A percentile compares a stretch with the other conserved stretches of the same genome.
phyloP scores from a whole-genome alignment of 2,797 vertebrate species.

The Alectoris magna region DNA sequence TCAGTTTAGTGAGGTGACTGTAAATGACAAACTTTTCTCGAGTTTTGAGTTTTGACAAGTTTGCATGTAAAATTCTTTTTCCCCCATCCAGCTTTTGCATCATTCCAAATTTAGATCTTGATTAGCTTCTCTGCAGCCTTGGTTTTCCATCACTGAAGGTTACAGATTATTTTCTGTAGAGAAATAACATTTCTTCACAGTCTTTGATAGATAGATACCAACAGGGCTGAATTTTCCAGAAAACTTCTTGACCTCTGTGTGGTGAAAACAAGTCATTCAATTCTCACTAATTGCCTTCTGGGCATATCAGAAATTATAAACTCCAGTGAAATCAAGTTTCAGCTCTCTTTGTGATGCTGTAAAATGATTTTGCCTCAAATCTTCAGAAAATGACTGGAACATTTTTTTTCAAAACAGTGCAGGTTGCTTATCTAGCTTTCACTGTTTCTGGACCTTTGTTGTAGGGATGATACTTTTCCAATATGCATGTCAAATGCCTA shows the following conservation, averaged over 20 bases:
- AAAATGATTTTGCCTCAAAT: not conserved
- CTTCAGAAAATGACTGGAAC: not conserved
- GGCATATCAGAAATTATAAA: not conserved
- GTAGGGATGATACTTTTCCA: not conserved
- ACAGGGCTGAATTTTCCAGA: not conserved
- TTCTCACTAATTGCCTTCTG: not conserved
- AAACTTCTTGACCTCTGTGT: not conserved
- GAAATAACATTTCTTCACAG: not conserved
- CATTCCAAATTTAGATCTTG: not conserved
- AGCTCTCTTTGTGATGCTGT: not conserved
- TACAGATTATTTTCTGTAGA: not conserved
- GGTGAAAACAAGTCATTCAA: not conserved
- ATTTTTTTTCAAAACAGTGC: not conserved
- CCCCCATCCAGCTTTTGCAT: not conserved
- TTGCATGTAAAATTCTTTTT: not conserved
- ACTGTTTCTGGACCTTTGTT: not conserved
- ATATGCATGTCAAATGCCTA: not conserved
- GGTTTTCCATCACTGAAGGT: not conserved
- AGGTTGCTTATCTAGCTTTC: not conserved
- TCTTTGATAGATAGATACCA: not conserved
- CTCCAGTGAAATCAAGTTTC: not conserved
- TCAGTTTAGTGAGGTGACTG: not conserved
- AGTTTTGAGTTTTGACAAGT: not conserved
- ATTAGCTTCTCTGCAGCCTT: not conserved
- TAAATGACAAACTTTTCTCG: not conserved